Evolutionary conservation across 2,888 invertebrate species (phyloP).

Genomic region (Caenorhabditis doughertyi): DNA sequence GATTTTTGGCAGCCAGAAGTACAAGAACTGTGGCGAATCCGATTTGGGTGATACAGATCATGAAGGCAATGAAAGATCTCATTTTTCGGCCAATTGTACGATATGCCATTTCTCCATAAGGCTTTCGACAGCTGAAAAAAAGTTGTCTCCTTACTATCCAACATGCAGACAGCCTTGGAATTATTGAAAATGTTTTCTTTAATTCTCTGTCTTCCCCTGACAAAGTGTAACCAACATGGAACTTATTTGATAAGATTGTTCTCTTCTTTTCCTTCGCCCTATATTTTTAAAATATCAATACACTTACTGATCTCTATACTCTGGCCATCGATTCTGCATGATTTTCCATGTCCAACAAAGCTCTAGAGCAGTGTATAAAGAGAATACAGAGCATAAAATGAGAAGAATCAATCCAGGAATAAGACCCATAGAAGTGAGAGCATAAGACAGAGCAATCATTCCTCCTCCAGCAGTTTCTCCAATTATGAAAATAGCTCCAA

Average conservation of each 20-base stretch:
- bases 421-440: constrained; percentile 62
- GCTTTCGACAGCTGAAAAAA: constrained; percentile 68
- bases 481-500: constrained; percentile 66
- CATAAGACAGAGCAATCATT: constrained; percentile 67
- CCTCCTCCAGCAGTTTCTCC: constrained; percentile 72
- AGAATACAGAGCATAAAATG: constrained; percentile 51
- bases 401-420: constrained; percentile 60
- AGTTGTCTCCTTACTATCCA: no score
- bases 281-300: neutral
- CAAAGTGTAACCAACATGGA: neutral
- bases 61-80: constrained; percentile 62
- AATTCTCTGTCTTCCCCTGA: neutral
- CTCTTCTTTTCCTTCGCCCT: neutral
- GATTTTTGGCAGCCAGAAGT: constrained; percentile 68
- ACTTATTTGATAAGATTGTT: neutral
- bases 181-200: no score
- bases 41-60: constrained; percentile 68
- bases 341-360: constrained; percentile 67
- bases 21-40: constrained; percentile 69
- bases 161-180: no score
- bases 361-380: constrained; percentile 63
- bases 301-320: constrained; percentile 62
- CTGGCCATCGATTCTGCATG: constrained; percentile 69
- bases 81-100: constrained; percentile 65
- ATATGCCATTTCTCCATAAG: constrained; percentile 70